Conservation (phyloP, 2,888 invertebrate genomes). For the Teleiodes luculella region DNA sequence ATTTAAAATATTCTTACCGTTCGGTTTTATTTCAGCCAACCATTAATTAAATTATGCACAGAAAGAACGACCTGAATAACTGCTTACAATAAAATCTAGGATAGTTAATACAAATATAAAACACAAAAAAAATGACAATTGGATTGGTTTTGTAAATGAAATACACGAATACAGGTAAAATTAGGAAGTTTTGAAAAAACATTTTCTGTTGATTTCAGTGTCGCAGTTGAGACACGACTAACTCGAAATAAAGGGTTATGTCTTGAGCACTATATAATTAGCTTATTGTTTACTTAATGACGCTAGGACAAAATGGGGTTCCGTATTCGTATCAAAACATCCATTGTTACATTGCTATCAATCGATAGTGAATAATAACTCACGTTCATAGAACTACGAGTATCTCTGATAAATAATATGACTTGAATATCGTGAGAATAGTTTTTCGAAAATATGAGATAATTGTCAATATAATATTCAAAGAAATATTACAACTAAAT, state of each 20-base stretch:
- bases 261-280: neutral
- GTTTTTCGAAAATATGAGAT: too few relatives aligned
- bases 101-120: constrained; percentile 2
- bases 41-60: neutral
- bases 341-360: constrained; percentile 14
- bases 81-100: neutral
- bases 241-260: neutral
- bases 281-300: neutral
- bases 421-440: too few relatives aligned
- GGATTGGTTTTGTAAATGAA: constrained; percentile 6
- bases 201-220: neutral
- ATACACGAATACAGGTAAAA: neutral
- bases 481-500: neutral
- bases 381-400: neutral
- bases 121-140: constrained; percentile 1
- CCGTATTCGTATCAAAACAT: constrained; percentile 13
- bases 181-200: constrained; percentile 3
- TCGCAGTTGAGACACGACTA: neutral
- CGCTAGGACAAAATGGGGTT: neutral
- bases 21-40: neutral
- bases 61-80: neutral
- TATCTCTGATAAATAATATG: too few relatives aligned
- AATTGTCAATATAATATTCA: neutral
- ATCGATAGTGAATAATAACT: neutral
- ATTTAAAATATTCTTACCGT: too few relatives aligned